Conservation (phyloP, 1,140 invertebrate species). For the Araneus ventricosus region DNA sequence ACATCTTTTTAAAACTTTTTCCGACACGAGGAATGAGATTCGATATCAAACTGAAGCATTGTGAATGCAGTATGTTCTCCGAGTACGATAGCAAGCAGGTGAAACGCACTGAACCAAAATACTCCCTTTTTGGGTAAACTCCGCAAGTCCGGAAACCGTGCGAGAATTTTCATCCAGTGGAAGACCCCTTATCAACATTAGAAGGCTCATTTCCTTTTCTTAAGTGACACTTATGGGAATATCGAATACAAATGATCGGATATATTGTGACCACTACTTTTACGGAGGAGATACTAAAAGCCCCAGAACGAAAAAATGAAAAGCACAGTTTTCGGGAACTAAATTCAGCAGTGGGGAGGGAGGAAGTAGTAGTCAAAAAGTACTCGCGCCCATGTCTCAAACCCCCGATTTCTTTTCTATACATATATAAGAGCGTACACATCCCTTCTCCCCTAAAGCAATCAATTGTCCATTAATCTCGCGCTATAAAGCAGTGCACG, state of each 20-base stretch:
- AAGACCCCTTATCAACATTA: constrained; percentile 67
- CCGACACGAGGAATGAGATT: too few relatives aligned
- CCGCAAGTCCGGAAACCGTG: not conserved
- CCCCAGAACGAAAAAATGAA: constrained; percentile 64
- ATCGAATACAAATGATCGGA: constrained; percentile 70
- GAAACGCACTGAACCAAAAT: not conserved
- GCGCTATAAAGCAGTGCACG: constrained; percentile 59
- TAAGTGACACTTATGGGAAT: constrained; percentile 74
- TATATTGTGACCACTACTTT: constrained; percentile 72
- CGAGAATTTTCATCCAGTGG: not conserved
- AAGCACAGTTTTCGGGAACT: constrained; percentile 60
- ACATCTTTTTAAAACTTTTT: too few relatives aligned
- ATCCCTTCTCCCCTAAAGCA: constrained; percentile 59
- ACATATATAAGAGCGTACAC: constrained; percentile 67
- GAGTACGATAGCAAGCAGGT: not conserved
- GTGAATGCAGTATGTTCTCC: too few relatives aligned
- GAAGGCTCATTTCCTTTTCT: constrained; percentile 72
- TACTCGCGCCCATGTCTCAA: constrained; percentile 71
- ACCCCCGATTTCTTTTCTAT: constrained; percentile 54
- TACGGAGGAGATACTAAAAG: constrained; percentile 69
- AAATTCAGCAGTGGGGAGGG: constrained; percentile 54
- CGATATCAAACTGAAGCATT: too few relatives aligned
- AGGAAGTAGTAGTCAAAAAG: constrained; percentile 29
- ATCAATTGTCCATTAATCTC: constrained; percentile 73
- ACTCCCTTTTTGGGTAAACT: not conserved